Base-by-base conservation (phyloP, 1,140 invertebrate genomes). In the Trichomalopsis sarcophagae region DNA sequence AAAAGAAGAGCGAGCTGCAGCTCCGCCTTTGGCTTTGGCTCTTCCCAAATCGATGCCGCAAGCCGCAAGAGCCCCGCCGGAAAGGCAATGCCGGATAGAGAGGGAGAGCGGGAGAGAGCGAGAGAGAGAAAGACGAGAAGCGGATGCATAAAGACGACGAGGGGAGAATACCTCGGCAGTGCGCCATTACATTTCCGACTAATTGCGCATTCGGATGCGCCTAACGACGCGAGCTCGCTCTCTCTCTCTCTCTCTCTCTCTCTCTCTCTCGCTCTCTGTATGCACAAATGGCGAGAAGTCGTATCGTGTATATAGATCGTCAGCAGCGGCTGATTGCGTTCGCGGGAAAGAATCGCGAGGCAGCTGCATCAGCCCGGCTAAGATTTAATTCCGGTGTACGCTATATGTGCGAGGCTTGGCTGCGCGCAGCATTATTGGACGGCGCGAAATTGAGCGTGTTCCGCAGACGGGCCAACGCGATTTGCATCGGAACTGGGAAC, bases 161-260 rank as follows among this genome's bases (percentile, higher is more conserved):
- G 69, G 10, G 30, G 44, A 50, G 68, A 73, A 27, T 47, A 30
- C 76, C 10, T 33, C 66, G n/a, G 3, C 2, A 27, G 36, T 47
- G 21, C n/a, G 40, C 40, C 62, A 82, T 66, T n/a, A 75, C 73
- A 75, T 78, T 84, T 78, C n/a, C 66, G 30, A 78, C 76, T 79
- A 84, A 84, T 84, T 84, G 76, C 68, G 23, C 17, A 13, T 13
- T 21, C 74, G 66, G 68, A 79, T 79, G 44, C 44, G 68, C 44
- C 50, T 84, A 84, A 84, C 62, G 76, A 84, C 27, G 30, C 36
- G 21, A 36, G 36, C 27, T 27, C 27, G 30, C 36, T 40, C 74
- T 76, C 30, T 9, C 74, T 30, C 74, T 2, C 74, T 33, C 68
- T 33, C 5, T 71, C 30, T 9, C 74, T 30, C 27, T 27, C 27